Base-by-base conservation (phyloP, 2,888 invertebrate genomes). In the Didymodactylos carnosus region DNA sequence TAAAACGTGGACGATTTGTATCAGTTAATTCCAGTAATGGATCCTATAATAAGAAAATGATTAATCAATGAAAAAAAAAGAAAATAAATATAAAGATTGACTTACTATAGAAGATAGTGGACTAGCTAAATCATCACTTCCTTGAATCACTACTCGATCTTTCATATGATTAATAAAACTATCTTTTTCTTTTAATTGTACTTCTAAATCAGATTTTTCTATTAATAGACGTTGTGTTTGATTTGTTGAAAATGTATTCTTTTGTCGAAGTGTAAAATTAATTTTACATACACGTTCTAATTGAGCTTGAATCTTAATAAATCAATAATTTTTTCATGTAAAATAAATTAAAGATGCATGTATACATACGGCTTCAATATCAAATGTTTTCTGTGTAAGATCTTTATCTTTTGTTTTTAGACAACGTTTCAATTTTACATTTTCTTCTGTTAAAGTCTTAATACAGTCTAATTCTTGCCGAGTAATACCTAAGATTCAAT, bases 351-450 rank as follows among this genome's bases (percentile, higher is more conserved):
- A 70, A 39, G 16, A 46, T 46, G 16, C 46, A n/a, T n/a, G 46
- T n/a, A n/a, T 39, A 80, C 88, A 88, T 84, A 94, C 94, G 85
- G 90, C 90, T 79, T 95, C 95, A 77, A 91, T 88, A 80, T 92
- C 90, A 79, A 88, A 86, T 80, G 87, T 88, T 82, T 91, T 92
- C 80, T 91, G 90, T 77, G 89, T 88, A 39, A 92, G 80, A 80
- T 91, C 89, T 76, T 88, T 86, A 79, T 94, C 92, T 78, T 91
- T 88, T 73, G 87, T 86, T 77, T 92, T 88, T n/a, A 94, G 85
- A 77, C 93, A 91, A 76, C 92, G 90, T 72, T 94, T 87, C 81
- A 94, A 92, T 81, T 90, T 90, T 82, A 94, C 92, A 71, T 93
- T 88, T 76, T 90, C 89, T 80, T 89, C 89, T 83, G 91, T 89